Evolutionary conservation across 2,888 invertebrate genomes (phyloP).

Genomic region (Diadromus collaris): DNA sequence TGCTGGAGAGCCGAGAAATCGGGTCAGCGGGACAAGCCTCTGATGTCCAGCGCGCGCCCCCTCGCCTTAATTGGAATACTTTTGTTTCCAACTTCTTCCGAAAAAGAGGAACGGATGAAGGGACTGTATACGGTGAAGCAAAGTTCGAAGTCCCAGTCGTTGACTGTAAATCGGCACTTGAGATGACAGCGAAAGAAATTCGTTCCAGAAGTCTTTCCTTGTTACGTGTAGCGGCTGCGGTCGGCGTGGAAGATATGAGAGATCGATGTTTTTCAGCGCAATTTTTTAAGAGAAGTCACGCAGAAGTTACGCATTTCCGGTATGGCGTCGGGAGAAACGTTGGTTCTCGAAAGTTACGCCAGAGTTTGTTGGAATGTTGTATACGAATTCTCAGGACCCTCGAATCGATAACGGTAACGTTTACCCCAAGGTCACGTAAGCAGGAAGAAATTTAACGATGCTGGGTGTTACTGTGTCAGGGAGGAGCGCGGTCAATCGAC

Average conservation of each 20-base stretch:
- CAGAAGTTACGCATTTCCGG: background rate
- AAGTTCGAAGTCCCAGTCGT: background rate
- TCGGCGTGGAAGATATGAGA: background rate
- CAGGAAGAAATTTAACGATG: constrained; percentile 30
- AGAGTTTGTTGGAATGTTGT: background rate
- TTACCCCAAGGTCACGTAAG: constrained; percentile 33
- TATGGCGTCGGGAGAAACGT: background rate
- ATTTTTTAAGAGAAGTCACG: background rate
- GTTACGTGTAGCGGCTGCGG: background rate
- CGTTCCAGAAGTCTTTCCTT: background rate
- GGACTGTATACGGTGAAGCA: constrained; percentile 10
- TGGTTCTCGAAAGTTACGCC: background rate
- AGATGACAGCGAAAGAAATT: background rate
- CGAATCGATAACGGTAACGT: constrained; percentile 17
- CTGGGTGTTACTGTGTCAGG: constrained; percentile 27
- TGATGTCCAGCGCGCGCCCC: constrained; percentile 48
- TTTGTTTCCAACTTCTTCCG: constrained; percentile 25
- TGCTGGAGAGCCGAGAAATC: constrained; percentile 53
- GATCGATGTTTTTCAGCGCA: background rate
- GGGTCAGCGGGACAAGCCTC: constrained; percentile 62
- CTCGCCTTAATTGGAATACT: constrained; percentile 61
- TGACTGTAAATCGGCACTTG: background rate
- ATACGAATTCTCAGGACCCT: background rate
- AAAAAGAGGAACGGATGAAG: background rate
- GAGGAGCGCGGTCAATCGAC: constrained; percentile 50